Conservation (phyloP, 2,888 invertebrate genomes). For the Nezara viridula region DNA sequence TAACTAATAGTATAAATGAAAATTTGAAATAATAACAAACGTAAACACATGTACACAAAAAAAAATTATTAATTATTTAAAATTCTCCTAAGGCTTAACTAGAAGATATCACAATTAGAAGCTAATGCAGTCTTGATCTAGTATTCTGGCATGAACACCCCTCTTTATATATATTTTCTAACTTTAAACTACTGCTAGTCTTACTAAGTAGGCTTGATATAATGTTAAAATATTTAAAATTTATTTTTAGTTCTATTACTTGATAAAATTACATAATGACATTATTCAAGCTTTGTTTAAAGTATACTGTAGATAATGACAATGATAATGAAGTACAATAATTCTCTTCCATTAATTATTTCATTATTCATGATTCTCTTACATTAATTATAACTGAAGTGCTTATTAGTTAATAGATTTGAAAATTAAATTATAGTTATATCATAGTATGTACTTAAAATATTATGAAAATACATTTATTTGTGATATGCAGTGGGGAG, state of each 20-base stretch:
- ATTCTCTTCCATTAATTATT: slow-evolving; percentile 26
- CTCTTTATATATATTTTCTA: slow-evolving; percentile 33
- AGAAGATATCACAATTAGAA: slow-evolving; percentile 52
- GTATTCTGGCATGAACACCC: slow-evolving; percentile 57
- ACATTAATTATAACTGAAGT: slow-evolving; percentile 18
- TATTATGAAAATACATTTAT: slow-evolving; percentile 59
- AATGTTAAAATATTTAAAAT: not conserved
- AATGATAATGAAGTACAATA: slow-evolving; percentile 9
- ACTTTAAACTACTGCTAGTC: not conserved
- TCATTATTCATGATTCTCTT: not conserved
- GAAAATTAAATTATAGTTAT: slow-evolving; percentile 29
- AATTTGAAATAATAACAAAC: not conserved
- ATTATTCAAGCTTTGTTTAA: slow-evolving; percentile 31
- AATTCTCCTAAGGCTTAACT: slow-evolving; percentile 41
- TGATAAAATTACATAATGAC: not conserved
- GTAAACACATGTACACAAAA: not conserved
- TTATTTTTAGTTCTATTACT: slow-evolving; percentile 8
- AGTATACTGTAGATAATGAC: not conserved
- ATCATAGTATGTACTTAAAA: slow-evolving; percentile 27
- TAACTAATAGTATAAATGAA: not conserved
- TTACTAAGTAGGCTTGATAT: slow-evolving; percentile 42
- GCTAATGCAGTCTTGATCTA: slow-evolving; percentile 58
- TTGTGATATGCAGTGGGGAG: slow-evolving; percentile 65
- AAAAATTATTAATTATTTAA: not conserved
- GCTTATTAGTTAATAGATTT: slow-evolving; percentile 50